Conservation (phyloP, 1,140 invertebrate genomes). For the Philotrypesis tridentata region DNA sequence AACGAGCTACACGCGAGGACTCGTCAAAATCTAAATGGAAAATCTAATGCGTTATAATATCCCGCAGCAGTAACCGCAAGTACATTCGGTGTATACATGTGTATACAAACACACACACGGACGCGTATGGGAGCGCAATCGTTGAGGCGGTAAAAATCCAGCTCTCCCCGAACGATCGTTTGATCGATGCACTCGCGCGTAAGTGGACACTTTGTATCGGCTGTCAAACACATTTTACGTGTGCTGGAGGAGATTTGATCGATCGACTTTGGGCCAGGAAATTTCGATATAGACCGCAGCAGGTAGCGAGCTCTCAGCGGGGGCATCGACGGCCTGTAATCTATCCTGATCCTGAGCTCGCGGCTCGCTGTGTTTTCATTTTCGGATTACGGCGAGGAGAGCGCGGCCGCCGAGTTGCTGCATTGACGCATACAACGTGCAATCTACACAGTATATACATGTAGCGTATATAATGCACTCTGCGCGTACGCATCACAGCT, state of each 20-base stretch:
- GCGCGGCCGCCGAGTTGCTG: too few relatives aligned
- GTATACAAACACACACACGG: too few relatives aligned
- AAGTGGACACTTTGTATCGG: constrained; percentile 49
- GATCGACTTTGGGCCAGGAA: background rate
- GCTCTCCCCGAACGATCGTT: background rate
- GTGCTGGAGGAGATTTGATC: constrained; percentile 23
- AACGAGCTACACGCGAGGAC: background rate
- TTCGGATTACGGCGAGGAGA: constrained; percentile 11
- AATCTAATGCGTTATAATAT: constrained; percentile 15
- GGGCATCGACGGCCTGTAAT: background rate
- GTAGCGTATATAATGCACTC: too few relatives aligned
- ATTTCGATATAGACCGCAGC: constrained; percentile 42
- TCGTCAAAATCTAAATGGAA: constrained; percentile 35
- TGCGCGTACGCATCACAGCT: too few relatives aligned
- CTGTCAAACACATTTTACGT: constrained; percentile 44
- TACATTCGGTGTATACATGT: background rate
- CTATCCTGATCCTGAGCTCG: background rate
- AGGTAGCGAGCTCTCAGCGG: constrained; percentile 42
- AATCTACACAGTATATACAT: too few relatives aligned
- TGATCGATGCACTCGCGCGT: constrained; percentile 38
- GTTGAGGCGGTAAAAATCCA: too few relatives aligned
- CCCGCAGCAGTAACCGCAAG: background rate
- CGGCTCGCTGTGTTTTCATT: constrained; percentile 13
- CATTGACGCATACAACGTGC: too few relatives aligned
- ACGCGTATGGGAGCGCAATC: too few relatives aligned